Evolutionary conservation across 2,888 invertebrate genomes (phyloP), one percentile per base, ranked within the genome.

Genomic region (Drosophila paucipuncta): DNA sequence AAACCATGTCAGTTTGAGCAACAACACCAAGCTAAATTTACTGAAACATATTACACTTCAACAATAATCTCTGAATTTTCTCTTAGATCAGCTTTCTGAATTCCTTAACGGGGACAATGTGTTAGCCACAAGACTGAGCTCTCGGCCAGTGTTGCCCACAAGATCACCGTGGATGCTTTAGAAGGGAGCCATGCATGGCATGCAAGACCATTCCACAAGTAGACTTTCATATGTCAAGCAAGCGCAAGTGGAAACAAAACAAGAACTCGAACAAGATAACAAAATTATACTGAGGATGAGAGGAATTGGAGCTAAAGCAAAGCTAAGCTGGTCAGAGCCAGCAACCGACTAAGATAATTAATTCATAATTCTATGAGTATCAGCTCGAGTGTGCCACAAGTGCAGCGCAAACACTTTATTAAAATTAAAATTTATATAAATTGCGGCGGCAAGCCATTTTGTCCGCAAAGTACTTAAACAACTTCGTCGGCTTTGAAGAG

Each of bases 341-440:
- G 18, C 16, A 55, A 28, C 54, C 28, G 53, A 55, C 72, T 62
- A 61, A 66, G 64, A 81, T 82, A 87, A 85, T 89, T 85, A 87
- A 85, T 85, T 89, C 85, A 80, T 80, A 82, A 88, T 76, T 76
- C 71, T 52, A 52, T 30, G 59, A 76, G 83, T 61, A 78, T 69
- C 68, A 65, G 72, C 75, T 85, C 33, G 68, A 85, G 88, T 78
- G 73, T 72, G 55, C 67, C 69, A 71, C 71, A 82, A 91, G 90
- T 89, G 91, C 91, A 85, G 83, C 78, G 84, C 90, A 92, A 91
- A 91, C 91, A 92, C 92, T 92, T 92, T 86, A 92, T 91, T 91
- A 92, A 92, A 89, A 91, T 91, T 91, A 88, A 86, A 91, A 92
- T 90, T 84, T 90, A 89, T 90, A 83, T 89, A 86, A 91, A 90